These are phyloP conservation scores for Cetoscarus ocellatus DNA, from an alignment of 2,797 vertebrate species.

Conservation along the genomic window DNA sequence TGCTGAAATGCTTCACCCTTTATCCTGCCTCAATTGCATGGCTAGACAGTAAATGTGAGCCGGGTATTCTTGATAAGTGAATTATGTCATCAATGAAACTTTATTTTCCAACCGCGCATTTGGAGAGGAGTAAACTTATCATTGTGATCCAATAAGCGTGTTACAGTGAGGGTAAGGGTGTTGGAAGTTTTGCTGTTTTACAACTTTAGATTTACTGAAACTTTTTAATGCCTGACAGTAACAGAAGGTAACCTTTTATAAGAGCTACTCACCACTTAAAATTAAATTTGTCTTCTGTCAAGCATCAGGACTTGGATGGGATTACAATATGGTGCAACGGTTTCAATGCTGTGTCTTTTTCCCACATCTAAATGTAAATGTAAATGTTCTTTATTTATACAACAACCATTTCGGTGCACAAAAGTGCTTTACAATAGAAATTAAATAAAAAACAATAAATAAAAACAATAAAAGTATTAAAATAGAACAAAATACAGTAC, in stretches of 20 bases:
- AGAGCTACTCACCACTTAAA: too few relatives aligned
- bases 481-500: too few relatives aligned
- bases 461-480: too few relatives aligned
- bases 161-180: slow-evolving; percentile 3
- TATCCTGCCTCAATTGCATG: slow-evolving; percentile 69
- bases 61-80: slow-evolving; percentile 68
- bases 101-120: slow-evolving; percentile 53
- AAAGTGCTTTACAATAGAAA: too few relatives aligned
- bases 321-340: too few relatives aligned
- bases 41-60: slow-evolving; percentile 52
- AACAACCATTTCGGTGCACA: too few relatives aligned
- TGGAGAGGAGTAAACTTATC: slow-evolving; percentile 36
- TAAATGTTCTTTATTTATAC: too few relatives aligned
- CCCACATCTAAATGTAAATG: too few relatives aligned
- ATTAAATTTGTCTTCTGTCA: too few relatives aligned
- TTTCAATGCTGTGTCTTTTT: too few relatives aligned
- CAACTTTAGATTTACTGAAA: slow-evolving; percentile 26
- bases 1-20: slow-evolving; percentile 58
- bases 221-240: background rate
- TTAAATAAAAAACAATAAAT: too few relatives aligned
- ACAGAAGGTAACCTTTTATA: background rate
- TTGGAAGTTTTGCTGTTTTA: background rate
- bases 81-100: slow-evolving; percentile 63
- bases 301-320: too few relatives aligned
- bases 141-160: slow-evolving; percentile 38